phyloP scores from a whole-genome alignment of 2,113 vertebrate species.

The Stegastes partitus region DNA sequence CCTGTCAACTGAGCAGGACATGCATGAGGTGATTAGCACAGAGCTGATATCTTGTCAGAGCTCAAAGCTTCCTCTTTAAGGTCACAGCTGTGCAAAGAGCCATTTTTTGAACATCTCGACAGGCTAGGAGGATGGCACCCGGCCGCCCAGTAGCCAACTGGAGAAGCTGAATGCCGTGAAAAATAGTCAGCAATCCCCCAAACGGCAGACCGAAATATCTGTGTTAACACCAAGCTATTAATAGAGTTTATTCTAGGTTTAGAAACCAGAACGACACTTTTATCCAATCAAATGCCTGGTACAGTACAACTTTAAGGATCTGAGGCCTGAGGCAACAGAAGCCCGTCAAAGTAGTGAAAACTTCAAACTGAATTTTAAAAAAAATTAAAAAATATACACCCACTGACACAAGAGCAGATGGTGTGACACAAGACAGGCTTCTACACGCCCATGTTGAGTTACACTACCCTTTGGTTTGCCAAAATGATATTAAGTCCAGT shows the following conservation, averaged over 20 bases:
- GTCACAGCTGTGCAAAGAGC: constrained; percentile 56
- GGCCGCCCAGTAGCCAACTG: constrained; percentile 22
- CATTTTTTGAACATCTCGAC: constrained; percentile 44
- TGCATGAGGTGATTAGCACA: constrained; percentile 65
- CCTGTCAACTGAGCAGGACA: constrained; percentile 63
- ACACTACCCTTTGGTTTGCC: no score
- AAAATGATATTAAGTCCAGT: no score
- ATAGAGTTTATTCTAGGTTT: constrained; percentile 69
- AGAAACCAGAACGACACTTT: constrained; percentile 65
- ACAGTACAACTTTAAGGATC: constrained; percentile 36
- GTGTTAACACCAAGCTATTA: constrained; percentile 65
- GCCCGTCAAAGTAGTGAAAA: neutral
- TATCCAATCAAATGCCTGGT: constrained; percentile 55
- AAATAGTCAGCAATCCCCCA: constrained; percentile 50
- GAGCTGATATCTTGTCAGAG: constrained; percentile 51
- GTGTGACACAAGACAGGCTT: no score
- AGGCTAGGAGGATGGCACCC: constrained; percentile 20
- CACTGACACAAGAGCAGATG: no score
- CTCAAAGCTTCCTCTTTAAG: constrained; percentile 66
- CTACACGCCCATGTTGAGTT: neutral
- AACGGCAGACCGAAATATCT: constrained; percentile 58
- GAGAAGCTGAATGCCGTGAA: constrained; percentile 42
- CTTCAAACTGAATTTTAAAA: neutral
- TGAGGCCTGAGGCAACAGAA: constrained; percentile 18
- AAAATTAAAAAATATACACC: neutral